Evolutionary conservation across 1,140 invertebrate species (phyloP).

Genomic region (Neodiprion fabricii): DNA sequence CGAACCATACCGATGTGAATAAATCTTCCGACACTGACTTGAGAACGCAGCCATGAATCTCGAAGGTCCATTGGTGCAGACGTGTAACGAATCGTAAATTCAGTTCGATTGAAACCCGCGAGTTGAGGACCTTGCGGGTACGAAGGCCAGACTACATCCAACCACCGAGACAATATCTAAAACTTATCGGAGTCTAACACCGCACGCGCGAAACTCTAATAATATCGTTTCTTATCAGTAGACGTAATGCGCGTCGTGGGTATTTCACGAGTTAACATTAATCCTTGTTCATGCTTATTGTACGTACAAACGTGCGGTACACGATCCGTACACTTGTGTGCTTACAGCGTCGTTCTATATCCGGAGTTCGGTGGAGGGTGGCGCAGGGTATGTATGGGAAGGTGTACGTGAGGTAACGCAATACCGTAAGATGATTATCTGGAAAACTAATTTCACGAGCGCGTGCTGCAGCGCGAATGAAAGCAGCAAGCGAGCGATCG

Average conservation of each 20-base stretch:
- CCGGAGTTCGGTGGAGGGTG: constrained; percentile 28
- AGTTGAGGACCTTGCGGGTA: too few species aligned
- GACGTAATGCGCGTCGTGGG: constrained; percentile 9
- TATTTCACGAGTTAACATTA: constrained; percentile 50
- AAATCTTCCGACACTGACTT: too few species aligned
- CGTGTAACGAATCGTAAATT: too few species aligned
- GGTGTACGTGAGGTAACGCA: constrained; percentile 37
- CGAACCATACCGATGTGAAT: too few species aligned
- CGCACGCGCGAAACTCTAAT: constrained; percentile 31
- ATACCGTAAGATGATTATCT: constrained; percentile 63
- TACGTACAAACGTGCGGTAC: background rate
- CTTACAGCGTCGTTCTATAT: background rate
- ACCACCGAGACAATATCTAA: too few species aligned
- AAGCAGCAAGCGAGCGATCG: background rate
- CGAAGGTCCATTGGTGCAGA: too few species aligned
- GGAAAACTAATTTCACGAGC: constrained; percentile 62
- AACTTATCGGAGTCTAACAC: too few species aligned
- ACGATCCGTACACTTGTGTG: constrained; percentile 19
- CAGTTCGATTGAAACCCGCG: too few species aligned
- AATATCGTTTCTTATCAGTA: constrained; percentile 52
- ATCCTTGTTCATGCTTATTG: constrained; percentile 53
- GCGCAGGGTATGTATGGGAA: constrained; percentile 28
- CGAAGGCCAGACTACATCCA: too few species aligned
- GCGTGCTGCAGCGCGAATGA: constrained; percentile 30
- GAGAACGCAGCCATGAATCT: too few species aligned